Evolutionary conservation across 2,888 invertebrate genomes (phyloP), one percentile per base, ranked within the genome.

Genomic region (Volucella bombylans): DNA sequence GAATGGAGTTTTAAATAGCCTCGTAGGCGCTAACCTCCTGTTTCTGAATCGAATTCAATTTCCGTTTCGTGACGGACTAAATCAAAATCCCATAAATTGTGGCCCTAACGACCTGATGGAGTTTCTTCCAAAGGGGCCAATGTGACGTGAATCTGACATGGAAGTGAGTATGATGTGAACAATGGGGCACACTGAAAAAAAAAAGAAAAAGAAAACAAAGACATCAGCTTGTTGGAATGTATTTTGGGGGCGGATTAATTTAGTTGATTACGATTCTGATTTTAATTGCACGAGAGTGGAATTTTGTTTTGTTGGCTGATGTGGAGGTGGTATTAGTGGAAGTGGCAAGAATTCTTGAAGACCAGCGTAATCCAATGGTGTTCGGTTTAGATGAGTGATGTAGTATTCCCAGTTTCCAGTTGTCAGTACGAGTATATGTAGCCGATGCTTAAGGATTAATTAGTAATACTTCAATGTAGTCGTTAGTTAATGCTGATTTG

Each of bases 221-320:
- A 65, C 65, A 71, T 67, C 64, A 71, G 43, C 54, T 54, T 39
- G 47, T n/a, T 14, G 79, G 79, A 79, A 79, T 79, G 31, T 72
- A 64, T 74, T 69, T 69, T 69, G 79, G 82, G 67, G 82, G 82
- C 82, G 82, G 67, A 62, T 73, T 50, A 50, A 82, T 39, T 79
- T 68, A 64, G 79, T 77, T 82, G 71, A 77, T 77, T 77, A 43
- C 54, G 61, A 71, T 72, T 82, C 77, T 76, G 45, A 59, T 69
- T 76, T 69, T 77, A 77, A 69, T 77, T 55, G 59, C 59, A 57
- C 18, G 50, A 64, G 45, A 62, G 45, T 59, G 59, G 50, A 59
- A 67, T 76, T 43, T 55, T 12, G 1, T 54, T 52, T 61, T 14
- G 67, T 55, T 31, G 15, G 1, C 18, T 9, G 14, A n/a, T 45